These are phyloP conservation scores for Aspiorhynchus laticeps DNA, from an alignment of 2,113 vertebrate species.

Conservation along the genomic window DNA sequence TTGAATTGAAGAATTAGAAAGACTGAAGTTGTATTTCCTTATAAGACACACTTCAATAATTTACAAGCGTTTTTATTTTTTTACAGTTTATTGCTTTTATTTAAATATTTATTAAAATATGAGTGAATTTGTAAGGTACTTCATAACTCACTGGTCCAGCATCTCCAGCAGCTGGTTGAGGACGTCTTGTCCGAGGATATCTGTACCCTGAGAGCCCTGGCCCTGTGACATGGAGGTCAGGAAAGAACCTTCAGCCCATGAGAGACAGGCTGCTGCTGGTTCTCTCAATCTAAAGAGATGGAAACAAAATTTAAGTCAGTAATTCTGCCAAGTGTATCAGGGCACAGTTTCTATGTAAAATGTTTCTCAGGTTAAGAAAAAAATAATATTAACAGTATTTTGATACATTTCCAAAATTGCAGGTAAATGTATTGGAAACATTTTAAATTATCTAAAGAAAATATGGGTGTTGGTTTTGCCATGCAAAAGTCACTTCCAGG, in stretches of 20 bases:
- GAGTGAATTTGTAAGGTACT: background rate
- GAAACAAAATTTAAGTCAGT: slow-evolving; percentile 25
- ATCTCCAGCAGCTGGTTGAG: slow-evolving; percentile 96
- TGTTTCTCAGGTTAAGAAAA: background rate
- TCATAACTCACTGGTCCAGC: slow-evolving; percentile 90
- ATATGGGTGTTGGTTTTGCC: background rate
- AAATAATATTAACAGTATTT: no score
- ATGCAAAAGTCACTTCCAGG: background rate
- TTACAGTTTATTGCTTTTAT: background rate
- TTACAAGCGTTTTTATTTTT: no score
- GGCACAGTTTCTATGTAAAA: no score
- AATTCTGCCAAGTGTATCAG: no score
- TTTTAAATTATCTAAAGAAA: background rate
- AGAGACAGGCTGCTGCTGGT: slow-evolving; percentile 82
- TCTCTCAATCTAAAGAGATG: slow-evolving; percentile 80
- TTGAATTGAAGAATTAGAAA: background rate
- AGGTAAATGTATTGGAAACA: no score
- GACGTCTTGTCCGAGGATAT: slow-evolving; percentile 88
- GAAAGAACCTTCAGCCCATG: slow-evolving; percentile 91
- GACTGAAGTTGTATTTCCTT: background rate
- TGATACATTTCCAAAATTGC: no score
- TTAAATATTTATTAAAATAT: background rate
- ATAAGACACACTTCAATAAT: no score
- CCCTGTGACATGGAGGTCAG: slow-evolving; percentile 87
- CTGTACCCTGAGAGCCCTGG: slow-evolving; percentile 82